These are phyloP conservation scores for Drosophila phalerata DNA, from an alignment of 2,888 invertebrate genomes.

Conservation along the genomic window DNA sequence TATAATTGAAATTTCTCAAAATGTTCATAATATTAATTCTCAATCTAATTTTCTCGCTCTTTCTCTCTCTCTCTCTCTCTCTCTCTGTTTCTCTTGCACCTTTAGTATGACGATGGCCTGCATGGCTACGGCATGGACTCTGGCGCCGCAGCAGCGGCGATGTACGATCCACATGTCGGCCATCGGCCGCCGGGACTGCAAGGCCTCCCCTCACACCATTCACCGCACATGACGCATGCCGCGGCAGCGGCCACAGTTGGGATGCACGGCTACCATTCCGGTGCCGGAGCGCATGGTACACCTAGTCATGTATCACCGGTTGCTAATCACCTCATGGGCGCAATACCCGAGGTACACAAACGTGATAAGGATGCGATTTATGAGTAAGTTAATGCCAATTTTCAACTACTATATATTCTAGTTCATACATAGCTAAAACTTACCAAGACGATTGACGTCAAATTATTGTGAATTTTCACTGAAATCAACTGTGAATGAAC, in stretches of 20 bases:
- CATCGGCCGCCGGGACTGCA: slow-evolving; percentile 87
- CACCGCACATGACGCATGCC: slow-evolving; percentile 92
- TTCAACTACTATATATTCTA: too few relatives aligned
- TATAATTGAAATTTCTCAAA: slow-evolving; percentile 17
- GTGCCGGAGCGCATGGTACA: slow-evolving; percentile 86
- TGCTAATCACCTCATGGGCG: slow-evolving; percentile 94
- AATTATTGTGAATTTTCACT: neutral
- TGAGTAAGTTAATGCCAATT: slow-evolving; percentile 91
- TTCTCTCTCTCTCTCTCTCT: neutral
- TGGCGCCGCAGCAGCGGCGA: slow-evolving; percentile 87
- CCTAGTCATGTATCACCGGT: slow-evolving; percentile 93
- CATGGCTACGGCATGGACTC: slow-evolving; percentile 94
- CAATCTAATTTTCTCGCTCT: neutral
- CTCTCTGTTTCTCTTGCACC: neutral
- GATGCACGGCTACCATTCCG: slow-evolving; percentile 88
- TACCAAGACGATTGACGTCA: slow-evolving; percentile 10
- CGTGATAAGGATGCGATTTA: slow-evolving; percentile 99
- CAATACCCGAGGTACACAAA: slow-evolving; percentile 96
- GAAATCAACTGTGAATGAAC: slow-evolving; percentile 33
- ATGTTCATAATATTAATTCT: slow-evolving; percentile 14
- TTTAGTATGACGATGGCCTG: slow-evolving; percentile 98
- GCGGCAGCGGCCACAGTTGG: slow-evolving; percentile 87
- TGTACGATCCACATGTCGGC: slow-evolving; percentile 92
- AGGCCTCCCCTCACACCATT: slow-evolving; percentile 90
- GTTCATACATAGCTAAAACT: too few relatives aligned